phyloP scores from a whole-genome alignment of 2,888 invertebrate genomes.

The Nomada hirtipes region DNA sequence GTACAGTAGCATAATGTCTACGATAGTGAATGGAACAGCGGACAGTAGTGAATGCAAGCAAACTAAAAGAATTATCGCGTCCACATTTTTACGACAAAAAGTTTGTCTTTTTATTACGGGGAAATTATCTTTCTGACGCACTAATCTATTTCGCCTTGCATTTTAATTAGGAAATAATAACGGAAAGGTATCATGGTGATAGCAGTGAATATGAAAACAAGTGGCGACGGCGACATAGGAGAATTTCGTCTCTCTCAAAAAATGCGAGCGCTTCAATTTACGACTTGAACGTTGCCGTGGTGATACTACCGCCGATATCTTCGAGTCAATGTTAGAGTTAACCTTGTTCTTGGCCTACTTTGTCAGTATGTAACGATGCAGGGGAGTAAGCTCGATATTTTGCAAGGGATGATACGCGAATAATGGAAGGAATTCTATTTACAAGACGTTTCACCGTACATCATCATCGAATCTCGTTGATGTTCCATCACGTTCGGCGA shows the following conservation, averaged over 20 bases:
- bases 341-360: conserved; percentile 70
- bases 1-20: no score
- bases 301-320: conserved; percentile 50
- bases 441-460: not conserved
- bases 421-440: conserved; percentile 28
- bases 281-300: conserved; percentile 27
- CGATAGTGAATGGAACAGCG: no score
- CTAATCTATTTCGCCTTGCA: no score
- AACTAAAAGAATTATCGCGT: no score
- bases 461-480: not conserved
- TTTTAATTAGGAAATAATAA: no score
- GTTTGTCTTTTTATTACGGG: no score
- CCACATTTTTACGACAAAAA: no score
- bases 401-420: conserved; percentile 57
- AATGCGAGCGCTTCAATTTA: not conserved
- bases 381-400: conserved; percentile 62
- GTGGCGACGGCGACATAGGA: no score
- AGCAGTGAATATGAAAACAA: no score
- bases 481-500: not conserved
- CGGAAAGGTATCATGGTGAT: no score
- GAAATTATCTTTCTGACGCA: no score
- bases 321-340: conserved; percentile 56
- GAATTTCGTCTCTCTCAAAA: not conserved
- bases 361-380: conserved; percentile 46
- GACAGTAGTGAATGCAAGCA: no score